These are phyloP conservation scores for Aphrophora alni DNA, from an alignment of 2,888 invertebrate species.

Conservation along the genomic window DNA sequence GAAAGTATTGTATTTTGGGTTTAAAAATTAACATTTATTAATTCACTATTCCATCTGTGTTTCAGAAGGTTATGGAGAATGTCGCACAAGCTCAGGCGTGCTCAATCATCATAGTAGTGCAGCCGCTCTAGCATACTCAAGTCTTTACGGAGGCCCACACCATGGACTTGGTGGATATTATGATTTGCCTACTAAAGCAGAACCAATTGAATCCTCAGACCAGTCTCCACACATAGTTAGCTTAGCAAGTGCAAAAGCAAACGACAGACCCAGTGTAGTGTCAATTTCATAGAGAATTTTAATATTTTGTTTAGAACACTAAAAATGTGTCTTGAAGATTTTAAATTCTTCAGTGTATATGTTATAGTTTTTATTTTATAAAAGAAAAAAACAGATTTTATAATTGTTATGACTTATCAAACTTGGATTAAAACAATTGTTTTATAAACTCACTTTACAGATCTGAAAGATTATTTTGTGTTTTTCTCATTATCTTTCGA, in stretches of 20 bases:
- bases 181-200: conserved; percentile 43
- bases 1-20: too few relatives aligned
- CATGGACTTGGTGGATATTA: conserved; percentile 42
- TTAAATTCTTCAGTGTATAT: background rate
- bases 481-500: background rate
- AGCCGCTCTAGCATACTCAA: conserved; percentile 42
- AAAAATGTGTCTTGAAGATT: too few relatives aligned
- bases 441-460: background rate
- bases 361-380: background rate
- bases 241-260: conserved; percentile 31
- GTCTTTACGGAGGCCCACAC: conserved; percentile 43
- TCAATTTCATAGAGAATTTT: conserved; percentile 20
- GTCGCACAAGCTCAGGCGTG: conserved; percentile 40
- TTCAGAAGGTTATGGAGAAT: conserved; percentile 41
- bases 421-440: background rate
- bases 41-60: too few relatives aligned
- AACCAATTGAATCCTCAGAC: conserved; percentile 13
- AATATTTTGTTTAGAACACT: background rate
- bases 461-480: background rate
- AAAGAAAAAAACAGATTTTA: background rate
- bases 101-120: conserved; percentile 42
- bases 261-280: conserved; percentile 31
- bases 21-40: too few relatives aligned
- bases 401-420: background rate
- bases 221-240: conserved; percentile 45